phyloP scores from a whole-genome alignment of 2,797 vertebrate species.

The Hoplostethus mediterraneus region DNA sequence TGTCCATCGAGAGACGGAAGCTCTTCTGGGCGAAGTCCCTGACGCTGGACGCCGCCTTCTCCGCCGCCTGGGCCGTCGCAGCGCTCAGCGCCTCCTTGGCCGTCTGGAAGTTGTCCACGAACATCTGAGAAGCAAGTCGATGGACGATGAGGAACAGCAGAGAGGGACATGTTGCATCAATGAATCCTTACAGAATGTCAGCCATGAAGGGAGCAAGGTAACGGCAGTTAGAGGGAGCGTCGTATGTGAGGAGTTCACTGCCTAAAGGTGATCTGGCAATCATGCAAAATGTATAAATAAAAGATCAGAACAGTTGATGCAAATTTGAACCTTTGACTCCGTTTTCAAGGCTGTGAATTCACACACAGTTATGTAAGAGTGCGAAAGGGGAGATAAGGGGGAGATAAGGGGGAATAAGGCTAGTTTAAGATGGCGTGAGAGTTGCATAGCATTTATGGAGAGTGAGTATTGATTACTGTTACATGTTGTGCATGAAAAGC shows the following conservation, averaged over 20 bases:
- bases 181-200: not conserved
- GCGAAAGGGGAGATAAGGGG: not conserved
- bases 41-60: constrained; percentile 93
- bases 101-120: constrained; percentile 81
- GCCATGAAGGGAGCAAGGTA: constrained; percentile 15
- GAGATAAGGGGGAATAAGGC: not conserved
- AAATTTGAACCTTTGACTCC: constrained; percentile 4
- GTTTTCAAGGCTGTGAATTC: constrained; percentile 45
- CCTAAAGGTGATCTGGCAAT: constrained; percentile 6
- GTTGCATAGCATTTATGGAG: constrained; percentile 58
- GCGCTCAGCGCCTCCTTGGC: constrained; percentile 90
- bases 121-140: constrained; percentile 45
- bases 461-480: constrained; percentile 30
- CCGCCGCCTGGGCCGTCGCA: constrained; percentile 93
- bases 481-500: constrained; percentile 51
- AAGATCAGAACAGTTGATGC: not conserved
- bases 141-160: not conserved
- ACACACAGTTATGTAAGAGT: constrained; percentile 25
- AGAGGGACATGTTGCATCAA: not conserved
- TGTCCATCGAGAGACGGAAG: constrained; percentile 89
- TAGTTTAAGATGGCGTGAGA: constrained; percentile 44
- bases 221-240: constrained; percentile 8
- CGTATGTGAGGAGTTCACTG: constrained; percentile 28
- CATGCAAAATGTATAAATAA: constrained; percentile 52
- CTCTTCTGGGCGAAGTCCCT: constrained; percentile 93